These are phyloP conservation scores for Pentalonia nigronervosa DNA, from an alignment of 1,140 invertebrate genomes.

Conservation along the genomic window DNA sequence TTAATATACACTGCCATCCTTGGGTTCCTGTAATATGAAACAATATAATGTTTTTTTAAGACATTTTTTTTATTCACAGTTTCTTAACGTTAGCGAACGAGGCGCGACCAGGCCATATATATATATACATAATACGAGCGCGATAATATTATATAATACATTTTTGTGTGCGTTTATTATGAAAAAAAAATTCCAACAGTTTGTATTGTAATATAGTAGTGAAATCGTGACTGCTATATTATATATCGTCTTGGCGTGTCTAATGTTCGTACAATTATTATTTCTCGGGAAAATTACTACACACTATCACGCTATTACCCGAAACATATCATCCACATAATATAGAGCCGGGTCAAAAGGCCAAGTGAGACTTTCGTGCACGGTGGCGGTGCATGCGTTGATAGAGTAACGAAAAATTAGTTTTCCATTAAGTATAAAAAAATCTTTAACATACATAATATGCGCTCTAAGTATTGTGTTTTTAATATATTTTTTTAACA, in stretches of 20 bases:
- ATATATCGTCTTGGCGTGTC: slow-evolving; percentile 46
- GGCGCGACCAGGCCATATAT: too few species aligned
- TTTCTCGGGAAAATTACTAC: slow-evolving; percentile 48
- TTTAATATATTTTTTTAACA: not conserved
- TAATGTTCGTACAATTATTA: slow-evolving; percentile 54
- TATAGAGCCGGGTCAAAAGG: slow-evolving; percentile 45
- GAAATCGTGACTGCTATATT: slow-evolving; percentile 50
- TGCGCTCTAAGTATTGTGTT: not conserved
- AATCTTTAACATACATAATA: not conserved
- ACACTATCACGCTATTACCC: slow-evolving; percentile 38
- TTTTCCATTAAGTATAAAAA: not conserved
- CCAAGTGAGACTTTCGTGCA: slow-evolving; percentile 44
- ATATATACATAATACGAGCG: not conserved
- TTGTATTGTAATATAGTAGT: slow-evolving; percentile 11
- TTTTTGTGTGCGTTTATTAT: slow-evolving; percentile 14
- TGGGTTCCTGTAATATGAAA: not conserved
- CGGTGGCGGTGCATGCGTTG: not conserved
- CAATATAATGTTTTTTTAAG: not conserved
- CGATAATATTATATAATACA: not conserved
- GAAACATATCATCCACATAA: slow-evolving; percentile 25
- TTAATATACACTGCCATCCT: not conserved
- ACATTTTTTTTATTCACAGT: not conserved
- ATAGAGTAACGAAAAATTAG: not conserved
- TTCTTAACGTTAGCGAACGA: not conserved
- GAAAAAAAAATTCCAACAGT: not conserved